Evolutionary conservation across 2,113 vertebrate genomes (phyloP), one percentile per base, ranked within the genome.

Genomic region (Phyllostomus discolor): DNA sequence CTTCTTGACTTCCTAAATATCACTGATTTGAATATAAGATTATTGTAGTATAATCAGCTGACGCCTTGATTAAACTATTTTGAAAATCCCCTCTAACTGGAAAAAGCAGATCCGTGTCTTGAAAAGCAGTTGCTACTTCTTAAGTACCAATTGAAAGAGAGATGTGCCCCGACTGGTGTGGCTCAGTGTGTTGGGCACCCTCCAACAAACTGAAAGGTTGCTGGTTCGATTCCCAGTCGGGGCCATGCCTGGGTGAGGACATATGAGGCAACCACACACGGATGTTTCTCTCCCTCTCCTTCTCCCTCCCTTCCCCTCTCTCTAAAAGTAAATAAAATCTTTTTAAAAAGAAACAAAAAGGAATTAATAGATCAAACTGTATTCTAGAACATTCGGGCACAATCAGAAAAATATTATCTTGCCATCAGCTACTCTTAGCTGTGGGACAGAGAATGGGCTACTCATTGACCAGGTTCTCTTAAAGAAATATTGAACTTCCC

Each of bases 1-100:
- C 98, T 98, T 98, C 98, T 98, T 99, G 98, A 98, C 98, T 99
- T 99, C 98, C 98, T 99, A 99, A 99, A 98, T 98, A 99, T 97
- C 97, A 98, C 98, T 59, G 92, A 95, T 81, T 98, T 99, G 99
- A 99, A 99, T 99, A 99, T 98, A 98, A 98, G 98, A 98, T 99
- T 99, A 99, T 98, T 98, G 96, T 87, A 95, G 98, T 98, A 99
- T 99, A 99, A 99, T 99, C 99, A 98, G 98, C 97, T 98, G 98
- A 75, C 91, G 46, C 98, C 99, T 98, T 99, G 99, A 99, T 99
- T 99, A 99, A 98, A 98, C 98, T 99, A 98, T 98, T 99, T 99
- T 98, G 97, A 99, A 99, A 99, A 99, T 99, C 97, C 98, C 97
- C 98, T 96, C 97, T 96, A 93, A 97, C 98, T 80, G 94, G 78